Conservation (phyloP, 2,888 invertebrate species). For the Phytoseiulus persimilis region DNA sequence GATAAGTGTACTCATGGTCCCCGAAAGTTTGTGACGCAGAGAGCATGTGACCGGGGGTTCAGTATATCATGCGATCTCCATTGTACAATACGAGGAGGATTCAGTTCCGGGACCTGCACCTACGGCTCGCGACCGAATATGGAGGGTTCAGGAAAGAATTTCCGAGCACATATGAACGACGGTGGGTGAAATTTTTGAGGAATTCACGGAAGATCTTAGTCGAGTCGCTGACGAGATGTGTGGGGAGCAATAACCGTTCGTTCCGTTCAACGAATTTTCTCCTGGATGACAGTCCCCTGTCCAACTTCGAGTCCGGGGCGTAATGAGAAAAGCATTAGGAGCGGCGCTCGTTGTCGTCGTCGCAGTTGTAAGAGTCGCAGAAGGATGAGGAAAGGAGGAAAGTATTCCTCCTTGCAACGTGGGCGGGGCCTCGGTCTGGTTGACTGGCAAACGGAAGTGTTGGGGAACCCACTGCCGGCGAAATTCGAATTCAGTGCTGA, state of each 20-base stretch:
- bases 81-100: too few relatives aligned
- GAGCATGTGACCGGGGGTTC: too few relatives aligned
- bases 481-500: not conserved
- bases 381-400: not conserved
- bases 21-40: too few relatives aligned
- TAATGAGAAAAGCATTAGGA: slow-evolving; percentile 5
- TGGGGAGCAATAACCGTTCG: not conserved
- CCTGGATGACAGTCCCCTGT: not conserved
- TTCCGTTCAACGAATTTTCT: not conserved
- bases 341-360: not conserved
- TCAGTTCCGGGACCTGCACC: too few relatives aligned
- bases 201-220: not conserved
- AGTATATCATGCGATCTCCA: too few relatives aligned
- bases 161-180: too few relatives aligned
- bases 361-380: not conserved
- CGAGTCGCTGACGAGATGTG: not conserved
- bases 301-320: not conserved
- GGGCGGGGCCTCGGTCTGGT: not conserved
- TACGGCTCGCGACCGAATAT: too few relatives aligned
- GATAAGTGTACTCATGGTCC: too few relatives aligned
- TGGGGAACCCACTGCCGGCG: not conserved
- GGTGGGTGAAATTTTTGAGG: too few relatives aligned
- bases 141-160: too few relatives aligned
- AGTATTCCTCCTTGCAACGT: not conserved
- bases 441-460: not conserved